A percentile compares a stretch with the other conserved stretches of the same genome.
phyloP scores from a whole-genome alignment of 2,797 vertebrate genomes.

The Balearica regulorum region DNA sequence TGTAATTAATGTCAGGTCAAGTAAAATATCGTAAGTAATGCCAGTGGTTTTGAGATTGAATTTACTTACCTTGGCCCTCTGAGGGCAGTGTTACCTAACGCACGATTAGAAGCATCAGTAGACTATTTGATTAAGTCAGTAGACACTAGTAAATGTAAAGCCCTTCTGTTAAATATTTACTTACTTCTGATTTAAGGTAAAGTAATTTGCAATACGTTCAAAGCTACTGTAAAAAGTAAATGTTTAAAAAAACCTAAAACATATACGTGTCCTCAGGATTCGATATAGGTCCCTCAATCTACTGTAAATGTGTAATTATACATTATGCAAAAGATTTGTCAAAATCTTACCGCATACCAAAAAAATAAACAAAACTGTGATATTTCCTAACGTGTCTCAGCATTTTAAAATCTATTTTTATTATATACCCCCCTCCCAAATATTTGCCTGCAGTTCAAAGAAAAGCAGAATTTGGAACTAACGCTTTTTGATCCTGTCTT shows the following conservation, averaged over 20 bases:
- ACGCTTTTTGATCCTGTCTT: background rate
- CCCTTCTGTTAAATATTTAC: background rate
- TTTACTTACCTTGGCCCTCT: conserved; percentile 79
- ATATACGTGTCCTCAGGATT: background rate
- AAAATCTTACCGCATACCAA: background rate
- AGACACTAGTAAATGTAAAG: background rate
- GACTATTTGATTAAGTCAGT: conserved; percentile 31
- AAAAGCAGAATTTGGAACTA: background rate
- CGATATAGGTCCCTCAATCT: background rate
- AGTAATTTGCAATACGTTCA: background rate
- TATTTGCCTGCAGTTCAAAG: background rate
- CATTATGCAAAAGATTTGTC: background rate
- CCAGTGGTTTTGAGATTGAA: conserved; percentile 64
- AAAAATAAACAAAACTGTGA: background rate
- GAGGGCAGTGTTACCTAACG: conserved; percentile 80
- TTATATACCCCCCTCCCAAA: background rate
- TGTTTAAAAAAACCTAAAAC: background rate
- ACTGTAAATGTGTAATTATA: background rate
- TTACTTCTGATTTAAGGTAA: background rate
- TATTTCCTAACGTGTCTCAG: background rate
- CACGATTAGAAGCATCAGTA: conserved; percentile 51
- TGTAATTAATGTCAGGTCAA: background rate
- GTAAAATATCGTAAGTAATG: background rate
- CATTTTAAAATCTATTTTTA: background rate
- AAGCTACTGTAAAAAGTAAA: background rate